Evolutionary conservation across 2,113 vertebrate species (phyloP).

Genomic region (Dascyllus trimaculatus): DNA sequence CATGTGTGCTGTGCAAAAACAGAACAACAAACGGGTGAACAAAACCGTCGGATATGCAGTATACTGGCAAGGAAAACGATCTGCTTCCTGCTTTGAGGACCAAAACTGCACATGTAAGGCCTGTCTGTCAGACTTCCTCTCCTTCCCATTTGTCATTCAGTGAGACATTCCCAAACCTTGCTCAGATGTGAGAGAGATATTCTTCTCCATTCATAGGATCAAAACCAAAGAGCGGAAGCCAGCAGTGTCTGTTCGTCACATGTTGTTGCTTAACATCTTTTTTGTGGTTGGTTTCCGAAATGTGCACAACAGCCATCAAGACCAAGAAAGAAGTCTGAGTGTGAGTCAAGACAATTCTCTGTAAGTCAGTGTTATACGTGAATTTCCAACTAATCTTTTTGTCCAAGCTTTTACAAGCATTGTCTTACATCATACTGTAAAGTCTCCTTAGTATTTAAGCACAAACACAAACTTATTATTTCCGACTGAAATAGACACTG

Average conservation of each 20-base stretch:
- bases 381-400: neutral
- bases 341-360: constrained; percentile 3
- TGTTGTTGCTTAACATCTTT: constrained; percentile 55
- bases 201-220: constrained; percentile 58
- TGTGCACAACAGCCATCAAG: constrained; percentile 44
- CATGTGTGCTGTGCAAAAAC: constrained; percentile 34
- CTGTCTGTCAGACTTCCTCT: constrained; percentile 65
- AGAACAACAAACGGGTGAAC: constrained; percentile 26
- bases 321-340: neutral
- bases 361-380: neutral
- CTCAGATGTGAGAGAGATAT: constrained; percentile 54
- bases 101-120: constrained; percentile 26
- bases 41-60: constrained; percentile 17
- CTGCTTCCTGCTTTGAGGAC: constrained; percentile 44
- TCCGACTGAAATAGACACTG: constrained; percentile 34
- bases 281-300: constrained; percentile 36
- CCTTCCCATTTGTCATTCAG: constrained; percentile 51
- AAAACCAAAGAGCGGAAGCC: constrained; percentile 39
- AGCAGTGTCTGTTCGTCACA: constrained; percentile 69
- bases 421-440: neutral
- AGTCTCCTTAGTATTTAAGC: neutral
- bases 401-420: neutral
- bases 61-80: constrained; percentile 3
- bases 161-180: constrained; percentile 47
- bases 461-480: constrained; percentile 20